phyloP scores from a whole-genome alignment of 2,113 vertebrate genomes.

The Ophthalmolycus amberensis region DNA sequence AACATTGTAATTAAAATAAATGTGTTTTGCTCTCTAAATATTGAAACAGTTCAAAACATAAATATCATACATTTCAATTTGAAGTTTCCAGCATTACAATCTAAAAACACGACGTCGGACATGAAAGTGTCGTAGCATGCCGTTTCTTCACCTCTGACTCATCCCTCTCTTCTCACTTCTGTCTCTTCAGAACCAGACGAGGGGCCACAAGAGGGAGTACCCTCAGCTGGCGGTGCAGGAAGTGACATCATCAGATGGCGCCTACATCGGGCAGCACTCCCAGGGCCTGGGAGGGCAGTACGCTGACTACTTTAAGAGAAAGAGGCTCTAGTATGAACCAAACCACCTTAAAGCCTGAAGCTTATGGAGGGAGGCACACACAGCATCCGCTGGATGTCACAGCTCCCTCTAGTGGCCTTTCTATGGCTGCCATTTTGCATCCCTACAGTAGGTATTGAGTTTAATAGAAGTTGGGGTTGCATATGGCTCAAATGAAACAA shows the following conservation, averaged over 20 bases:
- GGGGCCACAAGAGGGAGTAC: slow-evolving; percentile 92
- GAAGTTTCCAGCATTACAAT: not conserved
- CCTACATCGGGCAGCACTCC: slow-evolving; percentile 86
- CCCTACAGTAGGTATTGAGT: slow-evolving; percentile 56
- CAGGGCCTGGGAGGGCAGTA: slow-evolving; percentile 87
- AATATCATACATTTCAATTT: not conserved
- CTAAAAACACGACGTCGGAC: not conserved
- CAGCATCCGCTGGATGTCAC: slow-evolving; percentile 43
- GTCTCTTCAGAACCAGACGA: slow-evolving; percentile 79
- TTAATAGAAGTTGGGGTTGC: slow-evolving; percentile 48
- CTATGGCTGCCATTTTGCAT: slow-evolving; percentile 70
- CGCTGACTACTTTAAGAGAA: slow-evolving; percentile 95
- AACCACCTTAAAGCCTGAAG: slow-evolving; percentile 60
- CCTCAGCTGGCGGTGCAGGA: slow-evolving; percentile 88
- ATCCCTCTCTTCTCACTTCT: slow-evolving; percentile 40
- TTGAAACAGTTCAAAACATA: not conserved
- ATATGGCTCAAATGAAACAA: slow-evolving; percentile 73
- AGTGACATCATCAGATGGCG: slow-evolving; percentile 80
- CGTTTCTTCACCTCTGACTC: not conserved
- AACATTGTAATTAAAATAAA: not conserved
- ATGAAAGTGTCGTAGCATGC: not conserved
- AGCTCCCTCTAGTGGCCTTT: slow-evolving; percentile 77
- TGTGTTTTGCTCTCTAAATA: not conserved
- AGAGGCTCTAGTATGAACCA: slow-evolving; percentile 86
- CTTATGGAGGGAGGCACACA: slow-evolving; percentile 41